phyloP scores from a whole-genome alignment of 2,888 invertebrate genomes.

The Drosophila falleni region DNA sequence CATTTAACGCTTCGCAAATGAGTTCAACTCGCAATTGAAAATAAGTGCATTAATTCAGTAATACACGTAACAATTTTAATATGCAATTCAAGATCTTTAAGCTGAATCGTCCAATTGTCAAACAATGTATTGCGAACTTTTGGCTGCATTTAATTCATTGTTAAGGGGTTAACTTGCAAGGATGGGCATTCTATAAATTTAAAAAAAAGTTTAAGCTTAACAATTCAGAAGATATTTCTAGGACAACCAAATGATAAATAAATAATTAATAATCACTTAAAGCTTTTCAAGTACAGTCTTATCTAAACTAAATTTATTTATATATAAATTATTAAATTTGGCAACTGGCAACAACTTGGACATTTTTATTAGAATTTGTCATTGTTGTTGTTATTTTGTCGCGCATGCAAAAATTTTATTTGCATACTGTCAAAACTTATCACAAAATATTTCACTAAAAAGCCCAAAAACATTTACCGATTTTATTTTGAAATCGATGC shows the following conservation, averaged over 20 bases:
- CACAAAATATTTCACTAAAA: slow-evolving; percentile 60
- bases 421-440: slow-evolving; percentile 77
- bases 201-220: too few species aligned
- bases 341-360: slow-evolving; percentile 5
- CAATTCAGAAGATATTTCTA: neutral
- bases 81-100: slow-evolving; percentile 13
- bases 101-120: neutral
- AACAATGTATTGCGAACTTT: slow-evolving; percentile 4
- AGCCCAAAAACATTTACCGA: slow-evolving; percentile 61
- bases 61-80: slow-evolving; percentile 40
- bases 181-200: neutral
- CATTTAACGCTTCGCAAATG: slow-evolving; percentile 40
- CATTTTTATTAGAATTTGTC: neutral
- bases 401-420: slow-evolving; percentile 49
- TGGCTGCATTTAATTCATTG: neutral
- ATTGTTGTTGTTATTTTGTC: slow-evolving; percentile 11
- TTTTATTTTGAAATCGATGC: slow-evolving; percentile 69
- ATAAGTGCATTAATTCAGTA: slow-evolving; percentile 47
- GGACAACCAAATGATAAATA: neutral
- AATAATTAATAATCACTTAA: neutral
- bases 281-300: neutral
- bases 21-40: slow-evolving; percentile 36
- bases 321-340: slow-evolving; percentile 29
- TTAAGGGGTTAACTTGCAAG: neutral
- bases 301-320: neutral